These are phyloP conservation scores for Eupithecia inturbata DNA, from an alignment of 2,888 invertebrate species.

Conservation along the genomic window DNA sequence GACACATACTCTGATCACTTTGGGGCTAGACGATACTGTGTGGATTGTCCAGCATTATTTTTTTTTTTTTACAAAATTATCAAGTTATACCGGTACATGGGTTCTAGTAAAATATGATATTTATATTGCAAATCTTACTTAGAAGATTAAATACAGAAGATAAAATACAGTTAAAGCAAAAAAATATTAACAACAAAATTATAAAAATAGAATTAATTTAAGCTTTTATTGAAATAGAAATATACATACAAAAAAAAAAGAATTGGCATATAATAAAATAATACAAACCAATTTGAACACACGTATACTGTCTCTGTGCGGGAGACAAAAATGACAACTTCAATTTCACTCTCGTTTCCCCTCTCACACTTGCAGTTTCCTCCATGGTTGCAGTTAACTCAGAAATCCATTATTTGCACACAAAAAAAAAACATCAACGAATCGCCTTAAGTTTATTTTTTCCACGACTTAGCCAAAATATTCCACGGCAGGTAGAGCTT, in stretches of 20 bases:
- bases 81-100: neutral
- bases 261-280: neutral
- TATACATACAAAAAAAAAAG: neutral
- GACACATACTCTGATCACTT: neutral
- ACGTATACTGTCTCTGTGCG: conserved; percentile 3
- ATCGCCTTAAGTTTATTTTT: neutral
- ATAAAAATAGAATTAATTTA: neutral
- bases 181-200: neutral
- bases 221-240: neutral
- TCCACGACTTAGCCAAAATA: neutral
- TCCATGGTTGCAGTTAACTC: neutral
- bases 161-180: neutral
- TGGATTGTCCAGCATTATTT: neutral
- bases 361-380: neutral
- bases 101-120: neutral
- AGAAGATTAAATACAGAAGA: too few species aligned
- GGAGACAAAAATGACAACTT: conserved; percentile 7
- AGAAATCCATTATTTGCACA: neutral
- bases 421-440: neutral
- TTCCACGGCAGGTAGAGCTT: conserved; percentile 5
- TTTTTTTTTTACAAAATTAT: neutral
- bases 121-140: neutral
- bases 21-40: neutral
- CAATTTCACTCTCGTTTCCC: neutral
- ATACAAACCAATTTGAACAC: conserved; percentile 14